Evolutionary conservation across 2,797 vertebrate genomes (phyloP).

Genomic region (Pyrocephalus nanus): DNA sequence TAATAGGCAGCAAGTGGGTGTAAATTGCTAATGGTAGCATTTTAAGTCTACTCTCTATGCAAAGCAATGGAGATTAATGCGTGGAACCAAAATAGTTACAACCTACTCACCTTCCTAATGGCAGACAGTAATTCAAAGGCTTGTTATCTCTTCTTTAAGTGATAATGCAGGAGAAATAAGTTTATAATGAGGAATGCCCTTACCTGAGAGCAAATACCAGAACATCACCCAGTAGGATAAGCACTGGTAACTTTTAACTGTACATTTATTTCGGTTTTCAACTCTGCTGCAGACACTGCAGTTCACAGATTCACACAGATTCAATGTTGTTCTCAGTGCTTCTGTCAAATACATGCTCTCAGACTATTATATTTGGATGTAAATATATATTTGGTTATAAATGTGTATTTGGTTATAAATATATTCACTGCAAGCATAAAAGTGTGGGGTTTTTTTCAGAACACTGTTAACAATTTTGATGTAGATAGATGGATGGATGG

Average conservation of each 20-base stretch:
- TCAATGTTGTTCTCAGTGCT: neutral
- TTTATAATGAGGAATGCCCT: neutral
- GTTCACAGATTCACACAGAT: neutral
- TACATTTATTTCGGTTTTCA: neutral
- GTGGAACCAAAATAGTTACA: neutral
- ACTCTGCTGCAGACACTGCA: neutral
- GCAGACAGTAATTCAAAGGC: neutral
- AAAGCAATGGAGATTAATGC: neutral
- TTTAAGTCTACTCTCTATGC: neutral
- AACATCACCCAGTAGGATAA: neutral
- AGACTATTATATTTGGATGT: neutral
- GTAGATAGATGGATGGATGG: too few relatives aligned
- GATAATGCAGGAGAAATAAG: neutral
- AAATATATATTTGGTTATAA: neutral
- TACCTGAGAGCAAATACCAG: neutral
- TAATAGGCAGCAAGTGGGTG: conserved; percentile 19
- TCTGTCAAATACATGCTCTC: neutral
- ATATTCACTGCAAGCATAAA: neutral
- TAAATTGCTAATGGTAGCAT: conserved; percentile 6
- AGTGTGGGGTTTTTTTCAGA: neutral
- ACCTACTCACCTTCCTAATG: neutral
- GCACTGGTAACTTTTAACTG: neutral
- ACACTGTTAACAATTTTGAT: neutral
- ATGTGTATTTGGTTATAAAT: neutral
- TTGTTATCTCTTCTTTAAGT: neutral